Base-by-base conservation (phyloP, 2,888 invertebrate species). In the Tenodera sinensis region DNA sequence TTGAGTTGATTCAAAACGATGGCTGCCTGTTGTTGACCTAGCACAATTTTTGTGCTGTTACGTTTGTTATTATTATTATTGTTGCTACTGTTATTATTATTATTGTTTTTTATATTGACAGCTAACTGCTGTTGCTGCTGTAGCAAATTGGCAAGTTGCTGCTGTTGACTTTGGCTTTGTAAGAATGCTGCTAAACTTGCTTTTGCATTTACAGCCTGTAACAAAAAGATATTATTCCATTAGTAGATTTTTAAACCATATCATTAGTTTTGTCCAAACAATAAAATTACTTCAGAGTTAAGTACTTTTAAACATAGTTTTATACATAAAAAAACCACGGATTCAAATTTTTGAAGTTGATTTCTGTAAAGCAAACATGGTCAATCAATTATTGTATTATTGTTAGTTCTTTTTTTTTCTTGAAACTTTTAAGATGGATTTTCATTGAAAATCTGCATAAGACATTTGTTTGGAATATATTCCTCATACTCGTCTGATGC, bases 151-250 rank as follows among this genome's bases (percentile, higher is more conserved):
- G 92, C 85, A 92, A 93, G 92, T 54, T 91, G 92, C 14, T 90
- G 91, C 87, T 92, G 92, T 30, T 92, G 92, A 9, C 92, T 92
- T 12, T 93, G 92, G 47, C 92, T 90, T 93, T 94, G 94, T 6
- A 94, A 91, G 90, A 94, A 94, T 83, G 94, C 94, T 9, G 94
- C 94, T 28, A 94, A 92, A 90, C 93, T 94, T 2, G 94, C 94
- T 91, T 94, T 94, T 20, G 94, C 94, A 91, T 93, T 94, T 28
- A 93, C 81, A 30, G 89, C 91, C 90, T 93, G 93, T 71, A 47
- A 83, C 42, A 30, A 71, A 84, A 27, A 71, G 20, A 71, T 20
- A 6, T 71, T 20, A 3, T 28, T 87, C 25, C 20, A 82, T 83
- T 87, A 28, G 81, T n/a, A 88, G 2, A 30, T 1, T 14, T 83